Evolutionary conservation across 2,797 vertebrate genomes (phyloP).

Genomic region (Anguilla anguilla): DNA sequence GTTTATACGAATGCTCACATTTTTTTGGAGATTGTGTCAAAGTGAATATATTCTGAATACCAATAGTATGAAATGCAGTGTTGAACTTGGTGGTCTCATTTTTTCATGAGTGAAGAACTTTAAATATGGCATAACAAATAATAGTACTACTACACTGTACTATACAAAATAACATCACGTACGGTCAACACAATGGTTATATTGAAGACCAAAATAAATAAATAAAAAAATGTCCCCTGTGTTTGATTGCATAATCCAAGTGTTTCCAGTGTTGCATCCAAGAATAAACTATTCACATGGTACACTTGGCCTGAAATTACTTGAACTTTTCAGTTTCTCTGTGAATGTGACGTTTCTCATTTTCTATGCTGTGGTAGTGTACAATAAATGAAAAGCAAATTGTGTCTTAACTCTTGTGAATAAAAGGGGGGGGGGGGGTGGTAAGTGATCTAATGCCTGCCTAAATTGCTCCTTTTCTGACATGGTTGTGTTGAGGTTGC

Average conservation of each 20-base stretch:
- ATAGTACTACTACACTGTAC: slow-evolving; percentile 31
- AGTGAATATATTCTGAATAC: slow-evolving; percentile 31
- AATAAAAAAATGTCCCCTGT: slow-evolving; percentile 32
- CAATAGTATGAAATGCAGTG: slow-evolving; percentile 26
- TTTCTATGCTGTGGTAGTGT: not conserved
- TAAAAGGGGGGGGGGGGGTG: too few relatives aligned
- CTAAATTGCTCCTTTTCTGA: not conserved
- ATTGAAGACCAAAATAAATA: slow-evolving; percentile 41
- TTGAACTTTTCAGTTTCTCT: not conserved
- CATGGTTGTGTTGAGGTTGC: not conserved
- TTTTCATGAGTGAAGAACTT: slow-evolving; percentile 20
- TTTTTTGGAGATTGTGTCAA: slow-evolving; percentile 14
- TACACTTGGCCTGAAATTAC: slow-evolving; percentile 23
- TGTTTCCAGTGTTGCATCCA: slow-evolving; percentile 29
- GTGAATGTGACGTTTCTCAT: slow-evolving; percentile 12
- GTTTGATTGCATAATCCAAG: slow-evolving; percentile 33
- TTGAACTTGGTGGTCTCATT: slow-evolving; percentile 23
- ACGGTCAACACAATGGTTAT: slow-evolving; percentile 36
- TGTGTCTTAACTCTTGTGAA: not conserved
- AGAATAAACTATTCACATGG: slow-evolving; percentile 21
- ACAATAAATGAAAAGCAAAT: not conserved
- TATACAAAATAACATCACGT: slow-evolving; percentile 43
- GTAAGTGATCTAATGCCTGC: not conserved
- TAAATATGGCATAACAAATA: slow-evolving; percentile 17
- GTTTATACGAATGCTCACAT: slow-evolving; percentile 38